Evolutionary conservation across 2,888 invertebrate genomes (phyloP), one percentile per base, ranked within the genome.

Genomic region (Thymelicus lineola): DNA sequence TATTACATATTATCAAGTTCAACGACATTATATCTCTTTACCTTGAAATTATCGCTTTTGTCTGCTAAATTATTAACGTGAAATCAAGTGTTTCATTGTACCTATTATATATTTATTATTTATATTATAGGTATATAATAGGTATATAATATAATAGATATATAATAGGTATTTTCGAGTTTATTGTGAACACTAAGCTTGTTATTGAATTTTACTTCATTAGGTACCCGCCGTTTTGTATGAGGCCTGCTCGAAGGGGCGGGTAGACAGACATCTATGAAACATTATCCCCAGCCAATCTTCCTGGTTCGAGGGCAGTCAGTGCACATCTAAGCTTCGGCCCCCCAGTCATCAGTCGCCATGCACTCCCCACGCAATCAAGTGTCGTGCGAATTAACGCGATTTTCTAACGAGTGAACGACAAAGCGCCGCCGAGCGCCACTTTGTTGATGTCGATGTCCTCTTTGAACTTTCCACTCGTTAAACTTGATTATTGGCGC

Each of bases 391-490:
- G 77, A 82, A 80, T 82, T 82, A 81, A 82, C 80, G 85, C 82
- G 83, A 87, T 90, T 90, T 89, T 86, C 88, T 86, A 80, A 76
- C 81, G 82, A 82, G 77, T 86, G 89, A 82, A 75, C 85, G 81
- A 79, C 87, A 87, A 90, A 90, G 89, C 75, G 77, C 82, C 85
- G 84, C 60, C 12, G 35, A 81, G 79, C 75, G 72, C 77, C 75
- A 71, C 61, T 71, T 64, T 61, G 64, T 76, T 76, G 81, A 84
- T 82, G 89, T 85, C 88, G 84, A 85, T 85, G 87, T 84, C 86
- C 90, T 81, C 85, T 82, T 79, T 88, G 90, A 91, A 90, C 92
- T 92, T 91, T 91, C 90, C 91, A 89, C 89, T 86, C 79, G 85
- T 85, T 91, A 86, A 88, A 89, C 89, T 86, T 89, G 87, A 90